Evolutionary conservation across 1,140 invertebrate species (phyloP), one percentile per base, ranked within the genome.

Genomic region (Lasioglossum baleicum): DNA sequence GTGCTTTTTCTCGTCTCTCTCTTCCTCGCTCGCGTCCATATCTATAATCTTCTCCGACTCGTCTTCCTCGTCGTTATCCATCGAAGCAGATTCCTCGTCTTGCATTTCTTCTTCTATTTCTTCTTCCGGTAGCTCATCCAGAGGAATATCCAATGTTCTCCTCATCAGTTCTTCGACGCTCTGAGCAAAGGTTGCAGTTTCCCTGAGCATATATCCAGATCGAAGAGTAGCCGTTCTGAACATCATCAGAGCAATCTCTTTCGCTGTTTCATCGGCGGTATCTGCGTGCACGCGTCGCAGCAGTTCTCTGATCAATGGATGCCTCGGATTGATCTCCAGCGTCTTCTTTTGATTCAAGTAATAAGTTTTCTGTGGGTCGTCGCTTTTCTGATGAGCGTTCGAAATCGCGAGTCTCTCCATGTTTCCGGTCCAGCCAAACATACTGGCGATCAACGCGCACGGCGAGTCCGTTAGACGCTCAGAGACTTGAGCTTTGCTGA

Each of bases 361-460:
- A 92, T 98, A 99, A 74, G 93, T 95, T 90, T 97, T 96, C 85
- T 98, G 97, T 15, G 97, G 95, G 94, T 99, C 99, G 89, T 99
- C 96, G 5, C 97, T 93, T 93, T 99, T 99, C 89, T 99, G 98
- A 93, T 99, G 99, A 26, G 99, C 98, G 92, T 99, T 99, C 15
- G 98, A 98, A 82, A 98, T 94, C 72, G 98, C 98, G 67, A 99
- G 95, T 72, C 99, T 95, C 93, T 99, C 99, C 99, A 99, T 99
- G 91, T 99, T 99, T 77, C 98, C 99, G 86, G 98, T 99, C 98
- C 98, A 99, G 73, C 98, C 98, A 92, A 98, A 99, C 94, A 98
- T 97, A 79, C 96, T 97, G 63, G 99, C 98, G n/a, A 99, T 98
- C 48, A 99, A 93, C 44, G 98, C 99, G 93, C 98, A 99, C 0